Percentiles rank a stretch among this genome's conserved stretches.
Conservation (phyloP, 2,113 vertebrate species). For the Progne subis region DNA sequence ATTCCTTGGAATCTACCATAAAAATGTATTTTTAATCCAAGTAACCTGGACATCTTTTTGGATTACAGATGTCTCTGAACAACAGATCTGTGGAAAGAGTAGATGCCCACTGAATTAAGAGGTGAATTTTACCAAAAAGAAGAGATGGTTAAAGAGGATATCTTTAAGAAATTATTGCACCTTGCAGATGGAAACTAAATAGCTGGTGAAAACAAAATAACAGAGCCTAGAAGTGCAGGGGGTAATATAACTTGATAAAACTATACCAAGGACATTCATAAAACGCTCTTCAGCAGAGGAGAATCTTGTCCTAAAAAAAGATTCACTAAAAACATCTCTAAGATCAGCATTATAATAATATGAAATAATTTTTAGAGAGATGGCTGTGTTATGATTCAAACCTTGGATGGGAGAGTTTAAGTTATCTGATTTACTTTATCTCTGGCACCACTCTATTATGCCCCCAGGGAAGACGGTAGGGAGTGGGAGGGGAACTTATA, state of each 20-base stretch:
- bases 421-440: constrained; percentile 20
- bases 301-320: not conserved
- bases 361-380: constrained; percentile 9
- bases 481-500: not conserved
- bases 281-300: not conserved
- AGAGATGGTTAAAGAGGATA: not conserved
- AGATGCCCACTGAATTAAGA: not conserved
- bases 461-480: not conserved
- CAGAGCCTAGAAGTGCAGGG: not conserved
- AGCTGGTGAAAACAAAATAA: not conserved
- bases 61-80: not conserved
- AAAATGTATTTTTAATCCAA: not conserved
- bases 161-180: not conserved
- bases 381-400: constrained; percentile 15
- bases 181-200: not conserved
- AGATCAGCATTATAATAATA: not conserved
- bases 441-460: not conserved
- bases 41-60: not conserved
- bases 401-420: not conserved
- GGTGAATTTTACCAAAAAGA: not conserved
- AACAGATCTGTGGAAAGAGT: not conserved
- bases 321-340: not conserved
- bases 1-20: not conserved
- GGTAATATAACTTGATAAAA: not conserved
- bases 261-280: not conserved